phyloP scores from a whole-genome alignment of 37 sponge, comb jelly and placozoan genomes.

The Geodia barretti region DNA sequence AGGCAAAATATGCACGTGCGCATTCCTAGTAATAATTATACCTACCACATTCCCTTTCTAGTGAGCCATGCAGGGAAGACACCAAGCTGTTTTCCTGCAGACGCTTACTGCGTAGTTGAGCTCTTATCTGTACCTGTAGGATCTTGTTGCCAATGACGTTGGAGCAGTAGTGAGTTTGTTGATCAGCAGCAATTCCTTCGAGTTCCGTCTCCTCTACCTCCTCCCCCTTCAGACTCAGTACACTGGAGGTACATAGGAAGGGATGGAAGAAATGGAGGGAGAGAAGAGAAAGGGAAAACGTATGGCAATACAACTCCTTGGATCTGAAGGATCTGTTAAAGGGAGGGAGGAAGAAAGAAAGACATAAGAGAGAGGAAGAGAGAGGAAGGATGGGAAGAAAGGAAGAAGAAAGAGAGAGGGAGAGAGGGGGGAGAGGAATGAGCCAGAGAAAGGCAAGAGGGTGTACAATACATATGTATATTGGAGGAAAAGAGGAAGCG shows the following conservation, averaged over 20 bases:
- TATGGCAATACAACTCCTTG: not conserved
- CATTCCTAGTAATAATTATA: no score
- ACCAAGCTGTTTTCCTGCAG: no score
- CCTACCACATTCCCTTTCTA: not conserved
- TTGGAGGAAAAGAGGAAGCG: no score
- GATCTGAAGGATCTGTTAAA: no score
- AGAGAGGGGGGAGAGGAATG: no score
- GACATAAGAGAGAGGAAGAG: no score
- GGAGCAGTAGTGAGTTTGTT: slow-evolving; percentile 79
- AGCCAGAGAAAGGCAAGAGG: not conserved
- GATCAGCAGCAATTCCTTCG: slow-evolving; percentile 55
- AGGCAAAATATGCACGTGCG: no score
- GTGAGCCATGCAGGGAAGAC: not conserved
- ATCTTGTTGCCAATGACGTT: slow-evolving; percentile 73
- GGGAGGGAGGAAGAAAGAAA: not conserved
- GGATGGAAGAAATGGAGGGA: no score
- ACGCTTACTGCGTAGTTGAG: not conserved
- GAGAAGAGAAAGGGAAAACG: not conserved
- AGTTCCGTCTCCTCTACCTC: slow-evolving; percentile 94
- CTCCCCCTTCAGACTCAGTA: slow-evolving; percentile 78
- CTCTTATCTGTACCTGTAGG: slow-evolving; percentile 59
- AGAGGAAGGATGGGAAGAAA: no score
- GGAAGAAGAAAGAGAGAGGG: no score
- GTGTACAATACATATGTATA: no score
- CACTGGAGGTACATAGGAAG: slow-evolving; percentile 21